phyloP scores from a whole-genome alignment of 1,140 invertebrate genomes.

The Drosophila sucinea region DNA sequence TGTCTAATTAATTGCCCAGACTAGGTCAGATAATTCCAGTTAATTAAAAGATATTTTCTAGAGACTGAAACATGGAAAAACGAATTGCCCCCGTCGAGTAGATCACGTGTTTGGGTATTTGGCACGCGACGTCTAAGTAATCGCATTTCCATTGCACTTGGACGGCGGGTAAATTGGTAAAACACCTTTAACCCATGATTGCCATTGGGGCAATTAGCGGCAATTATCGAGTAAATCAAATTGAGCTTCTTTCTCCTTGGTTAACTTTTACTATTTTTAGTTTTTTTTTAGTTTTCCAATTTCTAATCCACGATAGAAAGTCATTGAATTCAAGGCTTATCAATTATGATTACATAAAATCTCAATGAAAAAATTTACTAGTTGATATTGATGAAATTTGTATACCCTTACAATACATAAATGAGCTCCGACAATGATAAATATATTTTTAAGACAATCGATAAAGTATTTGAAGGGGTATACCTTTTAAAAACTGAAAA shows the following conservation, averaged over 20 bases:
- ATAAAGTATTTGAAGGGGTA: too few relatives aligned
- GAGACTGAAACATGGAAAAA: slow-evolving; percentile 34
- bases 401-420: background rate
- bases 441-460: too few relatives aligned
- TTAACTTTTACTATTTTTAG: slow-evolving; percentile 36
- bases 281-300: slow-evolving; percentile 16
- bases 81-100: slow-evolving; percentile 27
- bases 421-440: too few relatives aligned
- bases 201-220: slow-evolving; percentile 53
- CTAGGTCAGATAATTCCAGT: slow-evolving; percentile 22
- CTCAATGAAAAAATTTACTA: slow-evolving; percentile 14
- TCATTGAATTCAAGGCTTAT: slow-evolving; percentile 42
- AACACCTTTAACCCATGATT: slow-evolving; percentile 64
- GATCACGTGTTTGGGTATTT: slow-evolving; percentile 37
- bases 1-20: slow-evolving; percentile 52
- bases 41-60: slow-evolving; percentile 36
- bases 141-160: slow-evolving; percentile 36
- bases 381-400: slow-evolving; percentile 12
- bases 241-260: slow-evolving; percentile 32
- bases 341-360: slow-evolving; percentile 44
- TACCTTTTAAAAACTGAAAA: too few relatives aligned
- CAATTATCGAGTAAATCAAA: slow-evolving; percentile 49
- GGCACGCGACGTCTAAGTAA: slow-evolving; percentile 53
- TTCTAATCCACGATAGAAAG: slow-evolving; percentile 63
- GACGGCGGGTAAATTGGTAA: slow-evolving; percentile 53